These are phyloP conservation scores for Marasmarcha lunaedactyla DNA, from an alignment of 2,888 invertebrate genomes.

Conservation along the genomic window DNA sequence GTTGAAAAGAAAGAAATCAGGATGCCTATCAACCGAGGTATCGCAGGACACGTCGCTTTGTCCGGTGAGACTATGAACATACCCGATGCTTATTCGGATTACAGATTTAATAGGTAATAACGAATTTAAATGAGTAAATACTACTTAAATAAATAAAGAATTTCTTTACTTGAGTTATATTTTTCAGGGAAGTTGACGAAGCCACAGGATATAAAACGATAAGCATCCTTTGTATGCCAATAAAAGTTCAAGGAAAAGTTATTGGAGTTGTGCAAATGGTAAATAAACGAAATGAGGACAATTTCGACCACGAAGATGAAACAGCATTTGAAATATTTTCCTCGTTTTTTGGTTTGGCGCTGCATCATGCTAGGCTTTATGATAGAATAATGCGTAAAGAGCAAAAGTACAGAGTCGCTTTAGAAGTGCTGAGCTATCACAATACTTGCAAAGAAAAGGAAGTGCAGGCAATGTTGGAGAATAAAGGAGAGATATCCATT, in stretches of 20 bases:
- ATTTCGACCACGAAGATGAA: slow-evolving; percentile 77
- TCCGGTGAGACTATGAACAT: slow-evolving; percentile 86
- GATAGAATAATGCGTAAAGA: slow-evolving; percentile 86
- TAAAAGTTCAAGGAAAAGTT: slow-evolving; percentile 80
- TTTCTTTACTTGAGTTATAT: background rate
- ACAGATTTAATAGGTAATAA: slow-evolving; percentile 75
- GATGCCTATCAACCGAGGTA: slow-evolving; percentile 82
- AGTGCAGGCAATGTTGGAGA: slow-evolving; percentile 41
- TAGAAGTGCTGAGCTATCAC: slow-evolving; percentile 88
- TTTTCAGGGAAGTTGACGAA: slow-evolving; percentile 71
- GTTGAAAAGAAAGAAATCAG: slow-evolving; percentile 67
- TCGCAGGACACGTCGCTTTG: slow-evolving; percentile 85
- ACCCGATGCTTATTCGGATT: slow-evolving; percentile 83
- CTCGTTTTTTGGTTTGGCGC: slow-evolving; percentile 85
- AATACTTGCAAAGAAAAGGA: slow-evolving; percentile 83
- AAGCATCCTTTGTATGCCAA: slow-evolving; percentile 88
- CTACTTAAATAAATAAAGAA: background rate
- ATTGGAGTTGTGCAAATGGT: slow-evolving; percentile 93
- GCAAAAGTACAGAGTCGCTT: slow-evolving; percentile 83
- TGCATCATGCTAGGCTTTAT: slow-evolving; percentile 87
- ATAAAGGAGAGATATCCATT: slow-evolving; percentile 19
- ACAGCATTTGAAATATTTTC: slow-evolving; percentile 87
- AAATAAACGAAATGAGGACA: slow-evolving; percentile 68
- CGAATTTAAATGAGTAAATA: background rate
- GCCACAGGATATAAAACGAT: slow-evolving; percentile 77